Evolutionary conservation across 2,113 vertebrate species (phyloP).

Genomic region (Delphinus delphis): DNA sequence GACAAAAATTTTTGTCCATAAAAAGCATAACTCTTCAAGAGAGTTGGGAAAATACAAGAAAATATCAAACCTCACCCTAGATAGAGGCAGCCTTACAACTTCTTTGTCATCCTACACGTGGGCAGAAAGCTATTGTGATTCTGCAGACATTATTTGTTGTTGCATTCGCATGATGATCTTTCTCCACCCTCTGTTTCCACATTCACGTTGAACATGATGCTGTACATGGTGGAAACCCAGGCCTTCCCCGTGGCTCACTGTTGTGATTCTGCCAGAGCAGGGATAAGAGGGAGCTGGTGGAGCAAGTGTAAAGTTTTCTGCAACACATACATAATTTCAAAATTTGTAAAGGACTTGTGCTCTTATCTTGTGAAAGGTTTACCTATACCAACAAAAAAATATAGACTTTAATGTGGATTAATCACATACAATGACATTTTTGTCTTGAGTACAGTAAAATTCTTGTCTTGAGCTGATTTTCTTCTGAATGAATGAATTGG

Average conservation of each 20-base stretch:
- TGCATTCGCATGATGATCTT: not conserved
- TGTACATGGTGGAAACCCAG: not conserved
- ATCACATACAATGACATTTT: not conserved
- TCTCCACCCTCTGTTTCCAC: not conserved
- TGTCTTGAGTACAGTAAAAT: not conserved
- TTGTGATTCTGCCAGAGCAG: not conserved
- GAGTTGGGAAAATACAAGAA: not conserved
- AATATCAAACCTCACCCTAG: rapidly evolving
- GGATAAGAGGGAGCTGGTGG: not conserved
- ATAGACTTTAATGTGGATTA: no score
- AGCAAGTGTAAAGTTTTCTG: not conserved
- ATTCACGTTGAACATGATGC: rapidly evolving
- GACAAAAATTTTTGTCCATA: not conserved
- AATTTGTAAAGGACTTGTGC: not conserved
- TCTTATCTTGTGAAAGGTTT: not conserved
- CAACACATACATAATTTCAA: not conserved
- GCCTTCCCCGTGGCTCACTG: rapidly evolving
- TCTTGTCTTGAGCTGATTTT: not conserved
- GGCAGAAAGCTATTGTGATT: not conserved
- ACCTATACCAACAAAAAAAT: not conserved
- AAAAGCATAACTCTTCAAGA: not conserved
- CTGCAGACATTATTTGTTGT: not conserved
- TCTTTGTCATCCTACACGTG: rapidly evolving
- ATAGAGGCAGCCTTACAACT: not conserved
- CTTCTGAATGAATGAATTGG: not conserved